Conservation (phyloP, 2,113 vertebrate species). For the Ailuropoda melanoleuca region DNA sequence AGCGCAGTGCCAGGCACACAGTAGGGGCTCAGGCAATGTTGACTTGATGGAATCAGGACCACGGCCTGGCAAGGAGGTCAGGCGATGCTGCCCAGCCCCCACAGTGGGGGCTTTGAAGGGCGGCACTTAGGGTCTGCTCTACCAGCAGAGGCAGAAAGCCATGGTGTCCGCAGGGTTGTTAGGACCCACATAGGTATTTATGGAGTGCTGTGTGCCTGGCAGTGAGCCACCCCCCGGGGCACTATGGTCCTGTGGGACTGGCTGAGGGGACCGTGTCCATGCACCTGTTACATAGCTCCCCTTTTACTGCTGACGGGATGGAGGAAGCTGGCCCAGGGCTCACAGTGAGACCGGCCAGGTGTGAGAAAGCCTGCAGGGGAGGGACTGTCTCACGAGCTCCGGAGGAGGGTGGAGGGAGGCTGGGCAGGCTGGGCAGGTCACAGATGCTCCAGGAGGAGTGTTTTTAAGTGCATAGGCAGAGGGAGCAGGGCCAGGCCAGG, state of each 20-base stretch:
- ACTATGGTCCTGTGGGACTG: fast-evolving
- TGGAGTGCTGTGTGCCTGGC: background rate
- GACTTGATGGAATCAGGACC: background rate
- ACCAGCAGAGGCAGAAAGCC: background rate
- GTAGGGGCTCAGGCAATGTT: background rate
- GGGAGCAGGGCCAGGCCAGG: background rate
- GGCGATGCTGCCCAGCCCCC: background rate
- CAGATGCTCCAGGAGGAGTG: background rate
- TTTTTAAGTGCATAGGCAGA: background rate
- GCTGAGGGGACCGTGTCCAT: background rate
- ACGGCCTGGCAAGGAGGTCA: background rate
- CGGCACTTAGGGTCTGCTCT: background rate
- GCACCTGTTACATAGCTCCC: no score
- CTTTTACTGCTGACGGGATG: background rate
- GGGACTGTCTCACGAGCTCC: background rate
- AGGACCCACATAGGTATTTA: background rate
- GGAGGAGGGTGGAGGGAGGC: background rate
- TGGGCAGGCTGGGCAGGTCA: background rate
- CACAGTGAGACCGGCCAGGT: background rate
- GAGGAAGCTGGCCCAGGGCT: background rate
- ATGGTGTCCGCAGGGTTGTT: fast-evolving
- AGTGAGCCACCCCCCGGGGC: background rate
- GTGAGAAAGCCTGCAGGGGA: background rate
- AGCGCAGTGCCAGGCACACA: background rate
- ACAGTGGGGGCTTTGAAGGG: no score